phyloP scores from a whole-genome alignment of 2,888 invertebrate genomes.

The Dynastes hyllus region DNA sequence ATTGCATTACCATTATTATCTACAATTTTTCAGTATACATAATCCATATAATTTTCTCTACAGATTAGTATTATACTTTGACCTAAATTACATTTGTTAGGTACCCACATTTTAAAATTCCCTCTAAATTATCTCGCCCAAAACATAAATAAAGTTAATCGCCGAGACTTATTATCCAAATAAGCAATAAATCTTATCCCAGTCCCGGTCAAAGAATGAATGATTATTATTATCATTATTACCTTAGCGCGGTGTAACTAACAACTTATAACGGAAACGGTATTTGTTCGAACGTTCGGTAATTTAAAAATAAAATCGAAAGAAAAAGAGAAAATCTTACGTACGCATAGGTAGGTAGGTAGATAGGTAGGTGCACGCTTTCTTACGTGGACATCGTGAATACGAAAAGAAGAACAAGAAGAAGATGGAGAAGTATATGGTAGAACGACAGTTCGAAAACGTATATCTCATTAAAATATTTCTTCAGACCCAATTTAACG shows the following conservation, averaged over 20 bases:
- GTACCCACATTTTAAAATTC: conserved; percentile 39
- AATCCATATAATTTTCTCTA: conserved; percentile 26
- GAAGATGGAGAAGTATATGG: conserved; percentile 32
- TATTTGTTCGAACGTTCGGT: conserved; percentile 41
- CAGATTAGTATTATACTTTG: conserved; percentile 31
- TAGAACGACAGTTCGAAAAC: conserved; percentile 58
- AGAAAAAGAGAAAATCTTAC: conserved; percentile 36
- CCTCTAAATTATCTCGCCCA: conserved; percentile 37
- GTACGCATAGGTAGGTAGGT: conserved; percentile 4
- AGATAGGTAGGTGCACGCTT: not conserved
- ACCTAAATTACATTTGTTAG: conserved; percentile 32
- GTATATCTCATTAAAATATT: conserved; percentile 68
- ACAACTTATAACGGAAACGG: conserved; percentile 39
- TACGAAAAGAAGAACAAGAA: conserved; percentile 20
- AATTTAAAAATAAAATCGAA: conserved; percentile 44
- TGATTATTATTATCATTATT: conserved; percentile 46
- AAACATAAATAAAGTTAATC: conserved; percentile 47
- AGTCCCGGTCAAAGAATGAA: conserved; percentile 38
- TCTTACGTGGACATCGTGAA: conserved; percentile 14
- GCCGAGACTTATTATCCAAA: conserved; percentile 42
- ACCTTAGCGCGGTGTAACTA: conserved; percentile 17
- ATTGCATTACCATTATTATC: conserved; percentile 3
- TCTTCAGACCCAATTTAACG: conserved; percentile 68
- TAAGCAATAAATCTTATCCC: conserved; percentile 45
- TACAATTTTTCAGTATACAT: not conserved